Evolutionary conservation across 2,113 vertebrate species (phyloP), one percentile per base, ranked within the genome.

Genomic region (Archocentrus centrarchus): DNA sequence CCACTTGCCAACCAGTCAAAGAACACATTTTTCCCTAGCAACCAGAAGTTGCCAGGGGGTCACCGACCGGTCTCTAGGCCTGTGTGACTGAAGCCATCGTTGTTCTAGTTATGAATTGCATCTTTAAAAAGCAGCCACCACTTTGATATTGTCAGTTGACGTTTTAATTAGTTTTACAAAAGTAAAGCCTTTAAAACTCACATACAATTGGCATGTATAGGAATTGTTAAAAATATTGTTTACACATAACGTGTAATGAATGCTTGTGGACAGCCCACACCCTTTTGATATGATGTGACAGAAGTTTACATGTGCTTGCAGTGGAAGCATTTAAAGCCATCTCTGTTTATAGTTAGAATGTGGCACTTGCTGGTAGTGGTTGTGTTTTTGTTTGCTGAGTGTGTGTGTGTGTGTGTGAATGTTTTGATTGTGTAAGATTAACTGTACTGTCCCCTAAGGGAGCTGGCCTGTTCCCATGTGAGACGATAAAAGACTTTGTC

Each of bases 401-500:
- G 27, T 73, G 68, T 73, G 17, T 32, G 17, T 32, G 47, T 35
- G 32, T 32, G 47, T 35, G 35, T 35, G 47, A 55, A 73, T 73
- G 68, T 73, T 73, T 86, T 86, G 50, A 79, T 89, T 80, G 14
- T 68, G 68, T 87, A 39, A 63, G 57, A 87, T 87, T 35, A 85
- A 73, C 58, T 73, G 30, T 85, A 77, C 53, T 77, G 22, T 87
- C 37, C 59, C 17, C 13, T 11, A 2, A 14, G 41, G 35, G 57
- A 58, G 32, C 47, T 18, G 37, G 17, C 37, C 66, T 18, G 55
- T 79, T 81, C 55, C 73, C 60, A 62, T 83, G 73, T 73, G 81
- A 81, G 66, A 76, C 58, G 58, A 7, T 61, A 59, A 77, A 32
- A 58, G 27, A 11, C 39, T 80, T 58, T 80, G 20, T 79, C 64